Base-by-base conservation (phyloP, 2,797 vertebrate species). In the Sphenopsis melanotis region DNA sequence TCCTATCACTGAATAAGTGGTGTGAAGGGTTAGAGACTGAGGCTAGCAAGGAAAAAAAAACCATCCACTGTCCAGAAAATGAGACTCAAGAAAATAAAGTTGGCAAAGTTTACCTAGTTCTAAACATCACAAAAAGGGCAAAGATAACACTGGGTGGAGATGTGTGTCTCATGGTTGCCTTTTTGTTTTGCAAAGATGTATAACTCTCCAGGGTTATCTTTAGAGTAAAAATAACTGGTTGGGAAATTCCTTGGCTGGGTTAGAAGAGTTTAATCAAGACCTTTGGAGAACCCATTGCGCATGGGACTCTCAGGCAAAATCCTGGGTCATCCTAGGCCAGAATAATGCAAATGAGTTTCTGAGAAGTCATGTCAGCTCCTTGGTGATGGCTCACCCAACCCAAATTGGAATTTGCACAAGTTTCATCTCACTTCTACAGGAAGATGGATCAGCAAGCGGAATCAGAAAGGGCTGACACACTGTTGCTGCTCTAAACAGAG, bases 191-290 rank as follows among this genome's bases (percentile, higher is more conserved):
- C 74, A 85, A 87, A 83, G 65, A 83, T 75, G 42, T 87, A 0
- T 56, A 71, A 68, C 30, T 92, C 95, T 93, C 93, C 63, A 68
- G 95, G 75, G 96, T 27, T 85, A 92, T 78, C 82, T 87, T 93
- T 80, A 83, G 57, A 68, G 69, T 88, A 95, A 95, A 93, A 96
- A 81, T 93, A 93, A 84, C 79, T 53, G 55, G 52, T 95, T 96
- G 76, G 70, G 94, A 93, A 94, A 96, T 92, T 83, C 55, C 71
- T 95, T 95, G 92, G 89, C 81, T 75, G 87, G 71, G 53, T 83
- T 60, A 81, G 53, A 70, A 57, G 36, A 34, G n/a, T 65, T 93
- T 96, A 95, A 87, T 93, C 65, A 81, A 83, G 87, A 90, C 1
- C 1, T 60, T 83, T 89, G 93, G 82, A 89, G 93, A 91, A 47